These are phyloP conservation scores for Taphrorychus bicolor DNA, from an alignment of 2,888 invertebrate genomes.

Conservation along the genomic window DNA sequence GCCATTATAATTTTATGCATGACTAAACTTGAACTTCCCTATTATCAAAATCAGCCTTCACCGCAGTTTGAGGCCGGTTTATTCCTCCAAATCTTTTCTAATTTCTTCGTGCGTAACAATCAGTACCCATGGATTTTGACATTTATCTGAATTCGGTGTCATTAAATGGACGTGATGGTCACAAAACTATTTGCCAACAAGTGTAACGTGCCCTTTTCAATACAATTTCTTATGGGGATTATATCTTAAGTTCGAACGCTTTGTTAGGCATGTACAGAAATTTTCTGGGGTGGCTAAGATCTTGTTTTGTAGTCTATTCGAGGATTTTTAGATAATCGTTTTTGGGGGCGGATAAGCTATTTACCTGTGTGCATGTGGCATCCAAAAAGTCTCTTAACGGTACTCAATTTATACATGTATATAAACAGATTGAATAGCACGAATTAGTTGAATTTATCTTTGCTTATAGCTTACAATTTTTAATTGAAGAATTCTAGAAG, in stretches of 20 bases:
- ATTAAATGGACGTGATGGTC: constrained; percentile 47
- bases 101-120: constrained; percentile 45
- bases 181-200: constrained; percentile 38
- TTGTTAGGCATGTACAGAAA: constrained; percentile 32
- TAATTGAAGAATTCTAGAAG: too few species aligned
- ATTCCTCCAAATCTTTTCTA: constrained; percentile 45
- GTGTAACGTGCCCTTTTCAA: constrained; percentile 39
- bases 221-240: constrained; percentile 32
- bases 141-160: constrained; percentile 48
- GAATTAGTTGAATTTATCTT: too few species aligned
- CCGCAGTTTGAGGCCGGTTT: constrained; percentile 13
- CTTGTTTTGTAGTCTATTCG: constrained; percentile 38
- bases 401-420: too few species aligned
- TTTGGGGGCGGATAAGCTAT: constrained; percentile 29
- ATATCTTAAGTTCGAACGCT: constrained; percentile 36
- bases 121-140: constrained; percentile 45
- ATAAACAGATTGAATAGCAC: too few species aligned
- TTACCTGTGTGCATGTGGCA: constrained; percentile 35
- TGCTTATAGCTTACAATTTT: too few species aligned
- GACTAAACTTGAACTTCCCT: constrained; percentile 45
- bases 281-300: constrained; percentile 32
- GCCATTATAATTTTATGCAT: constrained; percentile 56
- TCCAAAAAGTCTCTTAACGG: constrained; percentile 25
- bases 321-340: constrained; percentile 34
- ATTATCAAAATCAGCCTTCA: constrained; percentile 45